Evolutionary conservation across 2,888 invertebrate genomes (phyloP).

Genomic region (Leptura quadrifasciata): DNA sequence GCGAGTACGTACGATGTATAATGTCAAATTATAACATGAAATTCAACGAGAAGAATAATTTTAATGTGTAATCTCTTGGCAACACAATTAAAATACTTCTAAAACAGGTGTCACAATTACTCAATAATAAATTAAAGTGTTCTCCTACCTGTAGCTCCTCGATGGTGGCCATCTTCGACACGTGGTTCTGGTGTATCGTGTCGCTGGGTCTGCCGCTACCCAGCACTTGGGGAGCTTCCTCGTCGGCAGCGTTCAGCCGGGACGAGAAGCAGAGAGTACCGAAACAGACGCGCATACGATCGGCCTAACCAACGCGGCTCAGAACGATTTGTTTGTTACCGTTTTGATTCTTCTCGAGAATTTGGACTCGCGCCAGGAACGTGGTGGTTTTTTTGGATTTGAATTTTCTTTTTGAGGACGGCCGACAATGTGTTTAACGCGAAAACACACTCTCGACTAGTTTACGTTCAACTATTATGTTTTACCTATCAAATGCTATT

Average conservation of each 20-base stretch:
- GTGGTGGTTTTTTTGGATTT: slow-evolving; percentile 30
- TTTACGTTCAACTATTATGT: slow-evolving; percentile 19
- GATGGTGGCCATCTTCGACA: slow-evolving; percentile 64
- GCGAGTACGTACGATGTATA: not conserved
- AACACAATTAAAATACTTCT: not conserved
- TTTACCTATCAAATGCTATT: slow-evolving; percentile 38
- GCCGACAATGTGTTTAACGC: slow-evolving; percentile 37
- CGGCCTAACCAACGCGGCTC: slow-evolving; percentile 72
- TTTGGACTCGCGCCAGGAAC: slow-evolving; percentile 48
- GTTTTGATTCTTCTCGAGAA: slow-evolving; percentile 40
- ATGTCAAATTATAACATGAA: not conserved
- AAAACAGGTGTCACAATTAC: not conserved
- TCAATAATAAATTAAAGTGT: not conserved
- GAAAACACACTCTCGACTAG: slow-evolving; percentile 33
- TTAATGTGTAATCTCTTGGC: not conserved
- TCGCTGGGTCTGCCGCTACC: slow-evolving; percentile 51
- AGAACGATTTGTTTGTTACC: slow-evolving; percentile 25
- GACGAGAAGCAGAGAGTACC: slow-evolving; percentile 91
- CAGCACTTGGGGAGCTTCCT: slow-evolving; percentile 78
- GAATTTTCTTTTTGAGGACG: slow-evolving; percentile 24
- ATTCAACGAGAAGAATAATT: not conserved
- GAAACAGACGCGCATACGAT: slow-evolving; percentile 94
- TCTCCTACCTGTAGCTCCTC: slow-evolving; percentile 75
- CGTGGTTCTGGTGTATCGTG: slow-evolving; percentile 50
- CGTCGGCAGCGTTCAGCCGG: slow-evolving; percentile 87